These are phyloP conservation scores for Takifugu bimaculatus DNA, from an alignment of 2,113 vertebrate genomes.

Conservation along the genomic window DNA sequence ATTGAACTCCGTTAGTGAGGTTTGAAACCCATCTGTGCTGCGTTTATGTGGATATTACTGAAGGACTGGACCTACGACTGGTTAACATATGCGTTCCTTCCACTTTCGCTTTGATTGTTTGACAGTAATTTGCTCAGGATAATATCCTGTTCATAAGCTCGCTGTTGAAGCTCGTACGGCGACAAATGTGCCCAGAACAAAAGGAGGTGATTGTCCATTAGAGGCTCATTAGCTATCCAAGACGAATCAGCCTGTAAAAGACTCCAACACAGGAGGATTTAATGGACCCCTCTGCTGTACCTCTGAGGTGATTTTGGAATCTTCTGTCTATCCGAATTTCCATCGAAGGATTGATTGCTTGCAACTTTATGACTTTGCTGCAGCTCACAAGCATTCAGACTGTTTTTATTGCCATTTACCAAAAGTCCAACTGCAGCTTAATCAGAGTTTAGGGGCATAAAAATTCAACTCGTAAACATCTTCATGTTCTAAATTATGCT, in stretches of 20 bases:
- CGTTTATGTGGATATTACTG: neutral
- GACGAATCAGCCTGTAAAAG: constrained; percentile 4
- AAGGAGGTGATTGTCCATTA: constrained; percentile 9
- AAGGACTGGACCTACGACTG: neutral
- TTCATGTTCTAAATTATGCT: no score
- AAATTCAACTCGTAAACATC: no score
- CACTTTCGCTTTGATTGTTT: neutral
- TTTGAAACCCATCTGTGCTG: neutral
- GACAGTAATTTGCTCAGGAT: neutral
- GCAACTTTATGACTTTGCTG: no score
- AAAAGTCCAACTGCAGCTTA: neutral
- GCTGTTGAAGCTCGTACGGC: neutral
- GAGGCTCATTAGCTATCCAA: constrained; percentile 12
- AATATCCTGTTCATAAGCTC: neutral
- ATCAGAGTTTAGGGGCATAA: no score
- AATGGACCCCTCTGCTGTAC: constrained; percentile 1
- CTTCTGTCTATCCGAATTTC: constrained; percentile 2
- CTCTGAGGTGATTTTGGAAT: neutral
- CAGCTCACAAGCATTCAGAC: no score
- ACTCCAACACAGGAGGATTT: constrained; percentile 1
- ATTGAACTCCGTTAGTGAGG: neutral
- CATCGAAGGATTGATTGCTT: no score
- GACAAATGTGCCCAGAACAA: constrained; percentile 11
- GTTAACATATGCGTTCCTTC: neutral
- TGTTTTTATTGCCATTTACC: neutral